These are phyloP conservation scores for Atherix ibis DNA, from an alignment of 2,888 invertebrate species.

Conservation along the genomic window DNA sequence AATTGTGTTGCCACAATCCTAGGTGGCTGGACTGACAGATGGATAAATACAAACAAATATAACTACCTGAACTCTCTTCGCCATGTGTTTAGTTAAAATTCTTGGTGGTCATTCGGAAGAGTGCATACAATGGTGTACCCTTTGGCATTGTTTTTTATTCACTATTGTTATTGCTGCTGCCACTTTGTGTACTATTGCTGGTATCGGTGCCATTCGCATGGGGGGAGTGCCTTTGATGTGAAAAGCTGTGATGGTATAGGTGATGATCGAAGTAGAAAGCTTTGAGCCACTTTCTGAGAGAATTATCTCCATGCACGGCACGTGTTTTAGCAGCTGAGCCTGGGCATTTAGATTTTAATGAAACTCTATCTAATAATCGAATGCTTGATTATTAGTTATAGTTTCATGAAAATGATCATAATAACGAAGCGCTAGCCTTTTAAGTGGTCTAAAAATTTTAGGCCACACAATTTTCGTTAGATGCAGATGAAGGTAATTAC, in stretches of 20 bases:
- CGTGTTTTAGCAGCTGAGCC: slow-evolving; percentile 37
- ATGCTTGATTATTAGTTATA: slow-evolving; percentile 39
- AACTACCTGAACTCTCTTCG: slow-evolving; percentile 50
- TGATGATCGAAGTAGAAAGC: slow-evolving; percentile 40
- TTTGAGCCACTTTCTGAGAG: slow-evolving; percentile 53
- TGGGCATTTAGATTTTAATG: slow-evolving; percentile 35
- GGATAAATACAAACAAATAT: slow-evolving; percentile 5
- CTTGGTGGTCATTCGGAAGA: slow-evolving; percentile 96
- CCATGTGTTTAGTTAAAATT: slow-evolving; percentile 84
- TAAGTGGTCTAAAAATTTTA: slow-evolving; percentile 70
- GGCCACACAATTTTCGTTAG: slow-evolving; percentile 69
- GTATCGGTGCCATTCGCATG: slow-evolving; percentile 12
- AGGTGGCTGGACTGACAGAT: too few species aligned
- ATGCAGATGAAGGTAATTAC: slow-evolving; percentile 32
- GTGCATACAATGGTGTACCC: slow-evolving; percentile 81
- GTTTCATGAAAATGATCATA: too few species aligned
- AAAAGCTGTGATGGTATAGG: slow-evolving; percentile 18
- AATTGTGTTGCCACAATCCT: too few species aligned
- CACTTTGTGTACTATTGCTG: slow-evolving; percentile 15
- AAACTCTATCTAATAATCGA: slow-evolving; percentile 39
- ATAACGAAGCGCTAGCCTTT: slow-evolving; percentile 43
- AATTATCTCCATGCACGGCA: slow-evolving; percentile 33
- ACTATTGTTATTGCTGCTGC: slow-evolving; percentile 20
- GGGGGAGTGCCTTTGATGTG: slow-evolving; percentile 18
- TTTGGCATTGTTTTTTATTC: slow-evolving; percentile 32